Base-by-base conservation (phyloP, 1,140 invertebrate species). In the Diachasmimorpha longicaudata region DNA sequence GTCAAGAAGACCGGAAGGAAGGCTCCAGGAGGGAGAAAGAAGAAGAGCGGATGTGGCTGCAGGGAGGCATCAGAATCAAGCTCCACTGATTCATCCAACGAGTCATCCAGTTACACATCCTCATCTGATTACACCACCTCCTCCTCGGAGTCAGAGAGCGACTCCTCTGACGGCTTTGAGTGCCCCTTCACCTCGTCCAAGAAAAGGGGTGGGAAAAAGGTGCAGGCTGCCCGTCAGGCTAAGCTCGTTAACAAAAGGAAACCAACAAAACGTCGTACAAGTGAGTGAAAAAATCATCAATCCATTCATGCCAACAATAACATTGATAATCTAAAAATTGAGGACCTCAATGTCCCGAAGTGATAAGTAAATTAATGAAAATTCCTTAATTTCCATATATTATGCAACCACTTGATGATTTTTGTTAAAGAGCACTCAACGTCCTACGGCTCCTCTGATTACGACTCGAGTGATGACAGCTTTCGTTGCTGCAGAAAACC, bases 91-190 rank as follows among this genome's bases (percentile, higher is more conserved):
- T 19, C 21, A 9, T 23, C 46, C 0, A 14, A 23, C 0, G 25
- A 14, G 13, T 67, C 72, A 23, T 42, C 44, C 9, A 42, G 44
- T 21, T 39, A n/a, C 42, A 74, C 74, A 3, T 68, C 70, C 1
- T 76, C 70, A 0, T 78, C 77, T 9, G 63, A 72, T 13, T 48
- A 46, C 13, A 74, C 68, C 13, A 74, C 52, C 5, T 74, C 31
- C 8, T 13, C 19, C 0, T 72, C 71, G 10, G 73, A 58, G 16
- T 58, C 52, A 19, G 52, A 58, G 8, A 21, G 46, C 4, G 72
- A 39, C 14, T 67, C 23, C 11, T 52, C 5, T 1, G 48, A 36
- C 10, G 52, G 39, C 63, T 66, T 13, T 14, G 21, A 66, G 23
- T 66, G 63, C 13, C 11, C 0, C 25, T 66, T 23, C 14, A 1